Evolutionary conservation across 2,113 vertebrate genomes (phyloP), one percentile per base, ranked within the genome.

Genomic region (Elaphurus davidianus): DNA sequence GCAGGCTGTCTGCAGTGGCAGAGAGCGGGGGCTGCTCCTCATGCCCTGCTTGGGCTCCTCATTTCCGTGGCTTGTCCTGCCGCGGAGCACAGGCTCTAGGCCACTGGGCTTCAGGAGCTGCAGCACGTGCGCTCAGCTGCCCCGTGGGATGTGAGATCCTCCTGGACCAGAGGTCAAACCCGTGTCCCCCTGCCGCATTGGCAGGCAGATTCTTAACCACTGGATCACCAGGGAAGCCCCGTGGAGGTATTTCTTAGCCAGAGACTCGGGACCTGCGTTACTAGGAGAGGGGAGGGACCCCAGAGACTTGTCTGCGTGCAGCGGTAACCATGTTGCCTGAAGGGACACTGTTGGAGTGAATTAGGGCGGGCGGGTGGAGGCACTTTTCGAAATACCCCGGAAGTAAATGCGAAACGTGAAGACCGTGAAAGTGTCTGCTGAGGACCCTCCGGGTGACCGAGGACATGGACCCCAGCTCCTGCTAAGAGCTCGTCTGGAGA

Each of bases 391-490:
- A 45, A 36, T 55, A 28, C 55, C 16, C 6, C 19, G 1, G 50
- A 30, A 76, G 43, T 33, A 25, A 27, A 30, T 50, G 14, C 3
- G 19, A 84, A 47, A 64, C 43, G 4, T 76, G 14, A 45, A 74
- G 76, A 21, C 1, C 10, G 9, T 4, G 7, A 57, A 62, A 30
- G 88, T 52, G 55, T 10, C 36, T 19, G 21, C 3, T 14, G 40
- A 82, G 36, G 28, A 23, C 15, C 14, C 11, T 19, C 47, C 17
- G 7, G 16, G 50, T 28, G 45, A 47, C 25, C 8, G 4, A 30
- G 64, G 85, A 14, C 0, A 0, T 25, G 57, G 2, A 3, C 27
- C 4, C 8, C 1, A 16, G 45, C 74, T 50, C 14, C 40, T 64
- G 21, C 55, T 1, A 2, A 15, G 60, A 57, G n/a, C 54, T 23